phyloP scores from a whole-genome alignment of 2,888 invertebrate genomes.

The Chymomyza caudatula region DNA sequence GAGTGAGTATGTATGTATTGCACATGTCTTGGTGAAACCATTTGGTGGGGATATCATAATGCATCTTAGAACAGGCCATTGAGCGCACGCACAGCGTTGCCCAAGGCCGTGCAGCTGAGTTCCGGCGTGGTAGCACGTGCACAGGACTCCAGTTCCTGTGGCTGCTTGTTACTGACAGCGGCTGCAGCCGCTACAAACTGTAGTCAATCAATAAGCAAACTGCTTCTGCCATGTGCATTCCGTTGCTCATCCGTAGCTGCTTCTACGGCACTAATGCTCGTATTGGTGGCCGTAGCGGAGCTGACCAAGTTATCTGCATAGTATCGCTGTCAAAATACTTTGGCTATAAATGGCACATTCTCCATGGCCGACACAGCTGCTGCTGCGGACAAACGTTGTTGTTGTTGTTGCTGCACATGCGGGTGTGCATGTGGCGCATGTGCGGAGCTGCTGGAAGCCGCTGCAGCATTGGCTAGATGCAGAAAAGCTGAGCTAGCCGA shows the following conservation, averaged over 20 bases:
- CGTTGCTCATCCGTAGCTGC: conserved; percentile 10
- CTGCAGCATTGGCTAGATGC: conserved; percentile 58
- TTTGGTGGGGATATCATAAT: conserved; percentile 47
- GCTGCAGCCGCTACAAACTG: conserved; percentile 70
- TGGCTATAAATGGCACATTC: conserved; percentile 78
- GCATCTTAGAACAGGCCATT: conserved; percentile 58
- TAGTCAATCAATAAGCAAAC: conserved; percentile 77
- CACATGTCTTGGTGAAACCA: conserved; percentile 63
- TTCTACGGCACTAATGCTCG: conserved; percentile 32
- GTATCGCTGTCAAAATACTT: conserved; percentile 79
- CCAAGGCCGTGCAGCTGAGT: conserved; percentile 60
- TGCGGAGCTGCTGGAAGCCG: conserved; percentile 29
- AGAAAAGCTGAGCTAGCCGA: conserved; percentile 71
- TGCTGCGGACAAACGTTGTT: conserved; percentile 57
- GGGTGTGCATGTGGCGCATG: conserved; percentile 48
- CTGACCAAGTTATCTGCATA: conserved; percentile 74
- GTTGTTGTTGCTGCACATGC: conserved; percentile 41
- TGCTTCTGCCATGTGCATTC: conserved; percentile 23
- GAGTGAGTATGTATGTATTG: conserved; percentile 37
- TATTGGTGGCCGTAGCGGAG: conserved; percentile 35
- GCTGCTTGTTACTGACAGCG: conserved; percentile 23
- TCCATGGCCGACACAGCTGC: conserved; percentile 66
- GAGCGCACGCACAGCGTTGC: conserved; percentile 68
- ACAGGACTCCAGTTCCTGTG: neutral
- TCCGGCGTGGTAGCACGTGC: conserved; percentile 35